A percentile compares a stretch with the other conserved stretches of the same genome.
These are phyloP conservation scores for Eristalis intricaria DNA, from an alignment of 2,888 invertebrate species.

Conservation along the genomic window DNA sequence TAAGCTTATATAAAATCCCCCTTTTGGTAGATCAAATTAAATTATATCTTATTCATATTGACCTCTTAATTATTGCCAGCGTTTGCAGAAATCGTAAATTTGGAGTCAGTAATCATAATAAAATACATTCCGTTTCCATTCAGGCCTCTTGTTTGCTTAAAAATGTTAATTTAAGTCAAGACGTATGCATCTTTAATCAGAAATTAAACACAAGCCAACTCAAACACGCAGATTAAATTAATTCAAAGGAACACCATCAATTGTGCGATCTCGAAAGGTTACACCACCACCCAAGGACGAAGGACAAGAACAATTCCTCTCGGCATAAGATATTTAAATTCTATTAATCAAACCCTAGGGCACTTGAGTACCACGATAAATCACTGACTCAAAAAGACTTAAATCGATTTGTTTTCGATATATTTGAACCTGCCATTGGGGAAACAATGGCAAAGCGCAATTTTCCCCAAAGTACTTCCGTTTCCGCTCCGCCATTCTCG, in stretches of 20 bases:
- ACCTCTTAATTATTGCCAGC: no score
- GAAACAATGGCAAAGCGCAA: slow-evolving; percentile 13
- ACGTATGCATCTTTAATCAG: background rate
- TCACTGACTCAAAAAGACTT: slow-evolving; percentile 35
- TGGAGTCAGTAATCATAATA: no score
- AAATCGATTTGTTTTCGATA: slow-evolving; percentile 45
- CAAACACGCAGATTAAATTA: background rate
- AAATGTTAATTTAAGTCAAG: background rate
- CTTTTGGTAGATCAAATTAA: no score
- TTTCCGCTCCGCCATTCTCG: background rate
- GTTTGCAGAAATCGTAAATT: no score
- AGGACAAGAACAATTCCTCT: slow-evolving; percentile 2
- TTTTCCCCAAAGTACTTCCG: slow-evolving; percentile 2
- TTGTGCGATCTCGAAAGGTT: background rate
- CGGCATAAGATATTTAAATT: slow-evolving; percentile 46
- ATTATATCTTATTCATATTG: no score
- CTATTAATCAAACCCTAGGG: slow-evolving; percentile 44
- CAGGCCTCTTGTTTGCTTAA: background rate
- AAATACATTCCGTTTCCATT: background rate
- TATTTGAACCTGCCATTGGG: slow-evolving; percentile 16
- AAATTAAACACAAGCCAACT: slow-evolving; percentile 5
- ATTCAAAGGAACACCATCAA: background rate
- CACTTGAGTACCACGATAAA: slow-evolving; percentile 16
- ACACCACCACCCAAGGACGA: background rate
- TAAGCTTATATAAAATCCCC: no score